Conservation (phyloP, 2,113 vertebrate species). For the Nesogale talazaci region DNA sequence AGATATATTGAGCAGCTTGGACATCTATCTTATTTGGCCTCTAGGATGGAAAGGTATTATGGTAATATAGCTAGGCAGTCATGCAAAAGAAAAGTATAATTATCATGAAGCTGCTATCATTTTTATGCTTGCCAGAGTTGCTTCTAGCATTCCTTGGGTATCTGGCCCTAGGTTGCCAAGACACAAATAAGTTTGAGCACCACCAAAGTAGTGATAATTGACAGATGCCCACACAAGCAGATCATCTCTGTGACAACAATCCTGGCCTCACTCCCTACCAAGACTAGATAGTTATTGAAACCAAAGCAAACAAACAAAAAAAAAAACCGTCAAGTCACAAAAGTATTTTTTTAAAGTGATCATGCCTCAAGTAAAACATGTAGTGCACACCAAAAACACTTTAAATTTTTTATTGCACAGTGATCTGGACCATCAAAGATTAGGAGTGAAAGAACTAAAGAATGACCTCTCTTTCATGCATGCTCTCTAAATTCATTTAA, state of each 20-base stretch:
- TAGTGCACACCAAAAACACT: neutral
- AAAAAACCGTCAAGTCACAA: neutral
- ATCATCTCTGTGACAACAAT: slow-evolving; percentile 18
- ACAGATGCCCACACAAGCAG: slow-evolving; percentile 52
- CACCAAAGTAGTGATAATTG: neutral
- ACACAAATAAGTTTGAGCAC: slow-evolving; percentile 55
- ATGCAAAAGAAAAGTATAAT: slow-evolving; percentile 58
- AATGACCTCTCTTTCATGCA: neutral
- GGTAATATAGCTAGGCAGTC: slow-evolving; percentile 32
- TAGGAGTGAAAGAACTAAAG: neutral
- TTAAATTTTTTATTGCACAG: slow-evolving; percentile 23
- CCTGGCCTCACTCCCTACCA: neutral
- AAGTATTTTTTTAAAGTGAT: slow-evolving; percentile 19
- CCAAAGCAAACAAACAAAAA: neutral
- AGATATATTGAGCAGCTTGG: slow-evolving; percentile 33
- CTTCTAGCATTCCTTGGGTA: slow-evolving; percentile 34
- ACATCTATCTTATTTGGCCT: slow-evolving; percentile 58
- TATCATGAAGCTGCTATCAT: slow-evolving; percentile 57
- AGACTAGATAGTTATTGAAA: neutral
- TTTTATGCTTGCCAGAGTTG: slow-evolving; percentile 42
- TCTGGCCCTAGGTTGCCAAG: slow-evolving; percentile 31
- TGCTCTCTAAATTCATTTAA: neutral
- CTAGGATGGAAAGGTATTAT: slow-evolving; percentile 62
- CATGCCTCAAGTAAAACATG: neutral
- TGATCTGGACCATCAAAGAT: slow-evolving; percentile 13